Evolutionary conservation across 2,797 vertebrate genomes (phyloP), one percentile per base, ranked within the genome.

Genomic region (Melanotaenia trifasciata): DNA sequence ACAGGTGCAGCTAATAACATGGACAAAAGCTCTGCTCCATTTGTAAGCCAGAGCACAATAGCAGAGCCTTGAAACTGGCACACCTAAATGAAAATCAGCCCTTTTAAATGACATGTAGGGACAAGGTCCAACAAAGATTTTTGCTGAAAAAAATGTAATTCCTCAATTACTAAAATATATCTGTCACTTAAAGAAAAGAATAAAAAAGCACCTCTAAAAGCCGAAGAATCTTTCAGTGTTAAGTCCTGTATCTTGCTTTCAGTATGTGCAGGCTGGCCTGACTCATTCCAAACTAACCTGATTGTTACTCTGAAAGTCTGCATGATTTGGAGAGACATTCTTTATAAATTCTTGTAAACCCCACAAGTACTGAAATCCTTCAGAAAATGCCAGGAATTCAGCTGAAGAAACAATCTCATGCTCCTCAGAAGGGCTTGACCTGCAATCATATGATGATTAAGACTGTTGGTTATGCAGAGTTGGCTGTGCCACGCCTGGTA

Each of bases 381-480:
- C 56, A 71, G 72, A 88, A 87, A 90, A 92, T 91, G 80, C 5
- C 18, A 74, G 58, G 85, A 92, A 93, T 92, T 86, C 67, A 61
- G 61, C 68, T 54, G 53, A 22, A 84, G 67, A 84, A 85, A 77
- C 59, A 9, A 84, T 58, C 75, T 78, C 61, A 61, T 80, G 79
- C 79, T 65, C 60, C 66, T 78, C 69, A 33, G 22, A 69, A 26
- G 67, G 72, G 76, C 64, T 83, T 65, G 81, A 84, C 66, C 72
- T 81, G 73, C 72, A 84, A 85, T 87, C 87, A 85, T 80, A 85
- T 87, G 90, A 90, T 86, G 72, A 70, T 60, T 74, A 74, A 79
- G 71, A 80, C 70, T 50, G 70, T 8, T 69, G 64, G 40, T 61
- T 72, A 65, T 80, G 72, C 62, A 71, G 58, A 64, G 75, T 62